These are phyloP conservation scores for Philereme transversata DNA, from an alignment of 2,888 invertebrate genomes.

Conservation along the genomic window DNA sequence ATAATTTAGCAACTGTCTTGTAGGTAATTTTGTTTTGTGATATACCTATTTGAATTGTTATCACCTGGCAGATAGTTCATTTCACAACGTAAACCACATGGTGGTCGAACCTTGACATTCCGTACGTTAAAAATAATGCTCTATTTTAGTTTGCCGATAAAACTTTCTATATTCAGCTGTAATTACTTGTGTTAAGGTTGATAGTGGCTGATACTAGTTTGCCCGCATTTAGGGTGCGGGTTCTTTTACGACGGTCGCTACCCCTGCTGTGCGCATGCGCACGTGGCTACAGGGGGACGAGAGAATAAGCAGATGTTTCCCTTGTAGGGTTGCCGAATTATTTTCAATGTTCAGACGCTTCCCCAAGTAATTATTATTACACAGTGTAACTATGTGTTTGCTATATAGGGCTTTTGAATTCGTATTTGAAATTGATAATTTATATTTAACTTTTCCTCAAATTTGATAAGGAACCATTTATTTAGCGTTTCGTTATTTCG, in stretches of 20 bases:
- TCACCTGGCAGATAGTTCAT: conserved; percentile 66
- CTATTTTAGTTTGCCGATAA: conserved; percentile 63
- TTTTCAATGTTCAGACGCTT: conserved; percentile 35
- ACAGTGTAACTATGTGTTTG: conserved; percentile 2
- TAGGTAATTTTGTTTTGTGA: no score
- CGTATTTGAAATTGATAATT: neutral
- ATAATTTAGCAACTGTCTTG: conserved; percentile 3
- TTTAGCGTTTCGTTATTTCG: neutral
- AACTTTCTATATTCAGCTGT: conserved; percentile 55
- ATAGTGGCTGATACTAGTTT: conserved; percentile 41
- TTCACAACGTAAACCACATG: conserved; percentile 72
- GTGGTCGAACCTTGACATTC: conserved; percentile 81
- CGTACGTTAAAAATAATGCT: conserved; percentile 79
- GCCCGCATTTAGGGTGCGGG: conserved; percentile 75
- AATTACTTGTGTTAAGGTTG: conserved; percentile 51
- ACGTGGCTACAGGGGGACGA: conserved; percentile 68
- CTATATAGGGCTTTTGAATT: neutral
- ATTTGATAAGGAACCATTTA: conserved; percentile 9
- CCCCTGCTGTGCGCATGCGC: conserved; percentile 75
- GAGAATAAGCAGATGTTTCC: conserved; percentile 72
- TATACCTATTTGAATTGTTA: conserved; percentile 49
- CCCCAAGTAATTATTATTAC: conserved; percentile 28
- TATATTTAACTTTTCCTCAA: neutral
- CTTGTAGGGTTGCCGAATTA: conserved; percentile 54
- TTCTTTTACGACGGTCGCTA: conserved; percentile 71